Evolutionary conservation across 2,113 vertebrate genomes (phyloP).

Genomic region (Rana temporaria): DNA sequence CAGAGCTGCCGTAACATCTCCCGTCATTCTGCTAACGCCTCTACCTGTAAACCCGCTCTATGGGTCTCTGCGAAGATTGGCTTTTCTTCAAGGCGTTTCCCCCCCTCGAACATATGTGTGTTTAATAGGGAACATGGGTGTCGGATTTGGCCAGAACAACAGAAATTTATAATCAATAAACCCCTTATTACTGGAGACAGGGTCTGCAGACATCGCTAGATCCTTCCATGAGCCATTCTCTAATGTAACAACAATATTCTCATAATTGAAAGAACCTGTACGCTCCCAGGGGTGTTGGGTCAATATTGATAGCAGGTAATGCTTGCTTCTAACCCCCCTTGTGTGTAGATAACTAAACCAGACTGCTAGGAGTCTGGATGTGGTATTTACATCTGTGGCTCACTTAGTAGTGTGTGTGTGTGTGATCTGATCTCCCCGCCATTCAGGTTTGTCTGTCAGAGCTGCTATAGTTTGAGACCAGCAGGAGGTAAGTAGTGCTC

Average conservation of each 20-base stretch:
- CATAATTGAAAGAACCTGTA: too few relatives aligned
- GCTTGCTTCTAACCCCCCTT: too few relatives aligned
- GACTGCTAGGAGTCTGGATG: too few relatives aligned
- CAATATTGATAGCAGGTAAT: too few relatives aligned
- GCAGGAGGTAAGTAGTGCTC: too few relatives aligned
- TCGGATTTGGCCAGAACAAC: not conserved
- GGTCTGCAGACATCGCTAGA: not conserved
- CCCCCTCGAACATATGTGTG: not conserved
- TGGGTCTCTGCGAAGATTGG: not conserved
- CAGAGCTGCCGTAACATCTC: not conserved
- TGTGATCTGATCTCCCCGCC: too few relatives aligned
- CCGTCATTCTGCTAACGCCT: not conserved
- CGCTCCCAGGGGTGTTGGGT: too few relatives aligned
- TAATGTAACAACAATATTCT: not conserved
- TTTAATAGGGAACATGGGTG: not conserved
- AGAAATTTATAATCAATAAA: not conserved
- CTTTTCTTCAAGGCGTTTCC: not conserved
- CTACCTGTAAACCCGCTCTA: not conserved
- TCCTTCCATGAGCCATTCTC: not conserved
- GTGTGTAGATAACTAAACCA: too few relatives aligned
- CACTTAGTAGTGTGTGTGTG: too few relatives aligned
- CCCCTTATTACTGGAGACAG: not conserved
- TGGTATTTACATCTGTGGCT: too few relatives aligned
- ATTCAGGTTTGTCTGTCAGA: too few relatives aligned
- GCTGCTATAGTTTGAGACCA: too few relatives aligned